phyloP scores from a whole-genome alignment of 2,113 vertebrate species.

The Daboia siamensis region DNA sequence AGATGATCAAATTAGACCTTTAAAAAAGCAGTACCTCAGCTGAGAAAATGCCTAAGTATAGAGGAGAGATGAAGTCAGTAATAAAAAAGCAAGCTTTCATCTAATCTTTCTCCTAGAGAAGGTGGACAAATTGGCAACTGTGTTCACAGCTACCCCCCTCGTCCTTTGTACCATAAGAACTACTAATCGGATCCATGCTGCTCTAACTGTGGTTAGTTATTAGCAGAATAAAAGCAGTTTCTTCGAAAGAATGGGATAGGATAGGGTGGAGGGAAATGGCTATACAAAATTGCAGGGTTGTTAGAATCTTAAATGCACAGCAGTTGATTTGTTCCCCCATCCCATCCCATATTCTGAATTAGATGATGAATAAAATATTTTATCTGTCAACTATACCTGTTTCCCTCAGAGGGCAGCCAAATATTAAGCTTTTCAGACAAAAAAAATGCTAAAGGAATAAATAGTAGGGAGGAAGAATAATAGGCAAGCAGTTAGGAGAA shows the following conservation, averaged over 20 bases:
- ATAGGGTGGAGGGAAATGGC: slow-evolving; percentile 61
- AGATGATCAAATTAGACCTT: slow-evolving; percentile 47
- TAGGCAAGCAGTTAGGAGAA: slow-evolving; percentile 54
- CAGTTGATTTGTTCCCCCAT: slow-evolving; percentile 61
- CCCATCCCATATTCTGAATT: slow-evolving; percentile 71
- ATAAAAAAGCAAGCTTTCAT: slow-evolving; percentile 67
- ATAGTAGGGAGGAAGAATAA: slow-evolving; percentile 70
- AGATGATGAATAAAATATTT: slow-evolving; percentile 72
- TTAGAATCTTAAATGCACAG: slow-evolving; percentile 80
- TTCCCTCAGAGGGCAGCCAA: slow-evolving; percentile 74
- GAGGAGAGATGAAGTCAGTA: slow-evolving; percentile 45
- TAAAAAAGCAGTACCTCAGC: slow-evolving; percentile 48
- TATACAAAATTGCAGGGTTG: slow-evolving; percentile 80
- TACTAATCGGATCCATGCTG: slow-evolving; percentile 82
- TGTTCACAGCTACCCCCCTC: slow-evolving; percentile 57
- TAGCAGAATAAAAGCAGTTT: slow-evolving; percentile 81
- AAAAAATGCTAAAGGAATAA: slow-evolving; percentile 65
- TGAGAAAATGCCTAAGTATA: slow-evolving; percentile 56
- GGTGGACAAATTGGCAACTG: slow-evolving; percentile 79
- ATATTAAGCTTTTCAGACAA: slow-evolving; percentile 72
- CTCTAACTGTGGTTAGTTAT: slow-evolving; percentile 78
- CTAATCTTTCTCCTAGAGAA: slow-evolving; percentile 75
- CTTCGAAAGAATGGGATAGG: slow-evolving; percentile 74
- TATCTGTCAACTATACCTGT: slow-evolving; percentile 73
- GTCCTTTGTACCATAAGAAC: slow-evolving; percentile 73